These are phyloP conservation scores for Lota lota DNA, from an alignment of 2,113 vertebrate species.

Conservation along the genomic window DNA sequence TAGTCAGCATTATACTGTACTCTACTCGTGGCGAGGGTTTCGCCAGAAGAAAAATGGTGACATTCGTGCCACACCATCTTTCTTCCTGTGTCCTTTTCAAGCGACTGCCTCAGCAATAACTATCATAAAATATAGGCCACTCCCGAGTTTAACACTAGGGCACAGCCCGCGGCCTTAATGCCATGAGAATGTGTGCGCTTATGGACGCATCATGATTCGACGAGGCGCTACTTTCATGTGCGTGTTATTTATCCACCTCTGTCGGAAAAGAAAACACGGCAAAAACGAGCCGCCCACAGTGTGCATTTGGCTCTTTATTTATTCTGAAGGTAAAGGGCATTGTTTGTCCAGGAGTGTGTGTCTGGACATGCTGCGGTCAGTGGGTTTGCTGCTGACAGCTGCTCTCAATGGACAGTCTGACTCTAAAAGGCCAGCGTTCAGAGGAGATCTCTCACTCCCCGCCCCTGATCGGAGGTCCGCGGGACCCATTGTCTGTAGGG, in stretches of 20 bases:
- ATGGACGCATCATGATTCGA: too few species aligned
- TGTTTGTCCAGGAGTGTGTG: slow-evolving; percentile 31
- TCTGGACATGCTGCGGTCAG: slow-evolving; percentile 29
- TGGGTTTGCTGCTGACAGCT: slow-evolving; percentile 54
- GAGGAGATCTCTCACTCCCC: slow-evolving; percentile 45
- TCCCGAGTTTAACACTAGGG: slow-evolving; percentile 18
- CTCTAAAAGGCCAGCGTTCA: slow-evolving; percentile 41
- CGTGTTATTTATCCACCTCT: slow-evolving; percentile 23
- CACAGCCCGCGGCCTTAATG: slow-evolving; percentile 2
- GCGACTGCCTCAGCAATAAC: slow-evolving; percentile 60
- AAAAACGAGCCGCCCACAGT: too few species aligned
- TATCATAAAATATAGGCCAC: slow-evolving; percentile 51
- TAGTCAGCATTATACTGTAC: slow-evolving; percentile 55
- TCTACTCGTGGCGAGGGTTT: slow-evolving; percentile 42
- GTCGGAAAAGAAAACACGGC: background rate
- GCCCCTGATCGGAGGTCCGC: slow-evolving; percentile 53
- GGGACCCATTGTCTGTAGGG: slow-evolving; percentile 56
- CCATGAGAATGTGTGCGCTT: too few species aligned
- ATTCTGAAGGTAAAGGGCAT: slow-evolving; percentile 7
- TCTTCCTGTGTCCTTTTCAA: slow-evolving; percentile 60
- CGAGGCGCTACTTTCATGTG: too few species aligned
- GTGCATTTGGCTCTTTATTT: background rate
- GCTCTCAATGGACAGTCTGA: slow-evolving; percentile 54
- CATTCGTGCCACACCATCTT: slow-evolving; percentile 36
- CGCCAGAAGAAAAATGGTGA: slow-evolving; percentile 60